A percentile compares a stretch with the other conserved stretches of the same genome.
phyloP scores from a whole-genome alignment of 2,113 vertebrate genomes.

The Hemiprocne comata region DNA sequence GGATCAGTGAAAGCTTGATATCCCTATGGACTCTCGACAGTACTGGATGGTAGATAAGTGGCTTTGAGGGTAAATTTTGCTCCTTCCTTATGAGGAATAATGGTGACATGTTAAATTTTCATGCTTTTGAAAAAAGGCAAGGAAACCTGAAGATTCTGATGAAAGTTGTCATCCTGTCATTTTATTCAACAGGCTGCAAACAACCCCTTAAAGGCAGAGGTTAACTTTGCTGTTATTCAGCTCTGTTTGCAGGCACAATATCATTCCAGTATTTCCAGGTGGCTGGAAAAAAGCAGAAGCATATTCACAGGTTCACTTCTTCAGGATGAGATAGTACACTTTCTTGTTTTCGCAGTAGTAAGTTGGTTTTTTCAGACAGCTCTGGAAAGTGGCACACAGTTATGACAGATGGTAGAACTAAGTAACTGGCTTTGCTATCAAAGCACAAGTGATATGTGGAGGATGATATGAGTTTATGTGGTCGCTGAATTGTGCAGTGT shows the following conservation, averaged over 20 bases:
- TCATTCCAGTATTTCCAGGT: background rate
- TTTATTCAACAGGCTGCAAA: background rate
- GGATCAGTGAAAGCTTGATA: background rate
- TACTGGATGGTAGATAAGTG: too few relatives aligned
- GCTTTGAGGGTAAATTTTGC: background rate
- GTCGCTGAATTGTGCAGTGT: background rate
- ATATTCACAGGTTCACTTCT: background rate
- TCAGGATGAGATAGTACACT: background rate
- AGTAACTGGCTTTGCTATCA: background rate
- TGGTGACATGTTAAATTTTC: background rate
- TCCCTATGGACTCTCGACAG: background rate
- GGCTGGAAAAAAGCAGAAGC: background rate
- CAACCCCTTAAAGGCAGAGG: background rate
- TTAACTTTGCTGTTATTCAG: background rate
- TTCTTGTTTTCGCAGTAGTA: background rate
- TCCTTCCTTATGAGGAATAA: background rate
- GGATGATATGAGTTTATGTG: background rate
- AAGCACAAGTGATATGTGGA: accelerated
- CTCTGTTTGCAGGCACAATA: background rate
- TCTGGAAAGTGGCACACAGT: accelerated
- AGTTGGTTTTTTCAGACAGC: background rate
- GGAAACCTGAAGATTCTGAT: background rate
- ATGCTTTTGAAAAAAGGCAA: background rate
- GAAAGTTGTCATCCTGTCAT: background rate
- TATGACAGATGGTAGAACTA: too few relatives aligned